These are phyloP conservation scores for Ciconia stormi DNA, from an alignment of 2,113 vertebrate genomes.

Conservation along the genomic window DNA sequence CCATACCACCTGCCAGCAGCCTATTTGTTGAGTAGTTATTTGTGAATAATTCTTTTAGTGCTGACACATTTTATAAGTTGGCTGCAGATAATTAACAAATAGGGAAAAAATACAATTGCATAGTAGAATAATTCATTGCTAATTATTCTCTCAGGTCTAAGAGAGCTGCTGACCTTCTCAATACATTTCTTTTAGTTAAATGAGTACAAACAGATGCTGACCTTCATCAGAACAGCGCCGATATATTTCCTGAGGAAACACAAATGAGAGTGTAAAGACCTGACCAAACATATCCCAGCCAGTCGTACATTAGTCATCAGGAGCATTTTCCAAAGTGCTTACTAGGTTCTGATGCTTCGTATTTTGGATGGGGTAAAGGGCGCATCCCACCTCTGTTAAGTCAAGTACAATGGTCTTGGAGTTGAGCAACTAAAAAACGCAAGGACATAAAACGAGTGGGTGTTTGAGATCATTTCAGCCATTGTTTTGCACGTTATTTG, in stretches of 20 bases:
- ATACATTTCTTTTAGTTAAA: slow-evolving; percentile 27
- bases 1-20: neutral
- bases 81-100: slow-evolving; percentile 33
- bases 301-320: neutral
- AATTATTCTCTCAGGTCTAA: slow-evolving; percentile 46
- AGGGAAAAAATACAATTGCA: neutral
- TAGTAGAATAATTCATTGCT: slow-evolving; percentile 35
- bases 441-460: neutral
- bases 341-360: neutral
- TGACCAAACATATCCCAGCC: neutral
- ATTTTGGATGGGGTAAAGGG: neutral
- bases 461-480: neutral
- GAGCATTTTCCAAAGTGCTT: neutral
- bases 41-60: neutral
- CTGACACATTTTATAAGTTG: slow-evolving; percentile 6
- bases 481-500: neutral
- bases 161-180: neutral
- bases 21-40: neutral
- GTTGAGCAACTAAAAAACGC: neutral
- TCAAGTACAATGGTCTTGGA: neutral
- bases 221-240: neutral
- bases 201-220: slow-evolving; percentile 37
- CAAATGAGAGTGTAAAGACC: neutral
- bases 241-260: neutral
- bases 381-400: neutral